Base-by-base conservation (phyloP, 2,888 invertebrate genomes). In the Mongoloraphidia duomilia region DNA sequence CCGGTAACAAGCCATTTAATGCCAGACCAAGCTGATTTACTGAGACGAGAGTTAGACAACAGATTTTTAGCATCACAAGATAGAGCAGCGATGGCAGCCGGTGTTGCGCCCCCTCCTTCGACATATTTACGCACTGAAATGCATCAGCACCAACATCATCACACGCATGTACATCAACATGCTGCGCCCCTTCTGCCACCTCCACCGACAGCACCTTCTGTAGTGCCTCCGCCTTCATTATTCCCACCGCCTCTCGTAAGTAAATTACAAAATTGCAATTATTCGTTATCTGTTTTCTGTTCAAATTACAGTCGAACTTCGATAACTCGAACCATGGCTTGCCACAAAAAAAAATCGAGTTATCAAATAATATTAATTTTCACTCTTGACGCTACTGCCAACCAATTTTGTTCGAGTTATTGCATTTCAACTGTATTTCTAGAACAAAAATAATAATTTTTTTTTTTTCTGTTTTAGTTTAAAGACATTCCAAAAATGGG, bases 81-180 rank as follows among this genome's bases (percentile, higher is more conserved):
- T 59, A 74, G 84, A 56, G 69, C 67, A 51, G 67, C 74, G 47
- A 62, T 65, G 11, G 65, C 69, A 41, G 63, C 63, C 39, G 38
- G 26, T 1, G 65, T 68, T 50, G 68, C 63, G 53, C 69, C 66
- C 51, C 68, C 65, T 54, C 67, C 63, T 46, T 68, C 61, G 51
- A 61, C 81, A 46, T 81, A 80, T 59, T 74, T 84, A 62, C 78
- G 87, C 61, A 89, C 88, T 46, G 91, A 89, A 72, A 83, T 90
- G 79, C 91, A 90, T 68, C 90, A 90, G 72, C 91, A 91, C 73
- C 90, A 89, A 68, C 91, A 91, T 70, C 90, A 91, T 64, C 91
- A 90, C 67, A 88, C 88, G 47, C 88, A 90, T 69, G 84, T 91
- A 61, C 91, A 90, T 72, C 89, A 89, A 63, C 87, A 88, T 66